Evolutionary conservation across 2,797 vertebrate species (phyloP).

Genomic region (Coluber constrictor): DNA sequence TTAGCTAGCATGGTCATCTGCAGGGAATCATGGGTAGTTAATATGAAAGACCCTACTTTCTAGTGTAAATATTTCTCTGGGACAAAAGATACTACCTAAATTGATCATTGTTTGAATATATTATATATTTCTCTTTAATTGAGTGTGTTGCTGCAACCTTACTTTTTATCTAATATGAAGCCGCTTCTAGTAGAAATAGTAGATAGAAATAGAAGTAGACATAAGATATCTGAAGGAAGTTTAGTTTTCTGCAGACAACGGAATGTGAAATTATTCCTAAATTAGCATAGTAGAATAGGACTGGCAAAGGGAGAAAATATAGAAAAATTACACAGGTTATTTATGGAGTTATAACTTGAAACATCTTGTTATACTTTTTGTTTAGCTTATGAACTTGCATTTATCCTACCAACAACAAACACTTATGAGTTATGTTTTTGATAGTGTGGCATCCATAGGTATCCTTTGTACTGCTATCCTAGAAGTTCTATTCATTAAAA

Average conservation of each 20-base stretch:
- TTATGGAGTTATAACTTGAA: not conserved
- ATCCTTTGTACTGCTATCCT: not conserved
- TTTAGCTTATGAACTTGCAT: not conserved
- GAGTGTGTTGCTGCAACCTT: not conserved
- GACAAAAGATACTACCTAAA: not conserved
- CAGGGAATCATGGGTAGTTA: not conserved
- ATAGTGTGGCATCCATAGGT: not conserved
- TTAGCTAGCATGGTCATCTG: not conserved
- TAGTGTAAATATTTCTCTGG: not conserved
- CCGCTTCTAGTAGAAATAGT: not conserved
- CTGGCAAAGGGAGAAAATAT: not conserved
- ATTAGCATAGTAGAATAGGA: not conserved
- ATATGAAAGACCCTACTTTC: not conserved
- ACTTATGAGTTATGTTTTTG: not conserved
- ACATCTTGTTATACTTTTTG: not conserved
- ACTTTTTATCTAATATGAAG: not conserved
- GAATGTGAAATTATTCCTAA: not conserved
- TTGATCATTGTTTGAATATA: slow-evolving; percentile 11
- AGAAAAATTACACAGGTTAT: not conserved
- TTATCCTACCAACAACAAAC: not conserved
- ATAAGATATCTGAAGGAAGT: not conserved
- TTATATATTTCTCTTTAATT: not conserved
- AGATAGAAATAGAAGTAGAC: no score
- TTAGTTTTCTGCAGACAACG: not conserved
- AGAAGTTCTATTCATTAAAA: not conserved